A percentile compares a stretch with the other conserved stretches of the same genome.
These are phyloP conservation scores for Aphelenchoides bicaudatus DNA, from an alignment of 2,888 invertebrate species.

Conservation along the genomic window DNA sequence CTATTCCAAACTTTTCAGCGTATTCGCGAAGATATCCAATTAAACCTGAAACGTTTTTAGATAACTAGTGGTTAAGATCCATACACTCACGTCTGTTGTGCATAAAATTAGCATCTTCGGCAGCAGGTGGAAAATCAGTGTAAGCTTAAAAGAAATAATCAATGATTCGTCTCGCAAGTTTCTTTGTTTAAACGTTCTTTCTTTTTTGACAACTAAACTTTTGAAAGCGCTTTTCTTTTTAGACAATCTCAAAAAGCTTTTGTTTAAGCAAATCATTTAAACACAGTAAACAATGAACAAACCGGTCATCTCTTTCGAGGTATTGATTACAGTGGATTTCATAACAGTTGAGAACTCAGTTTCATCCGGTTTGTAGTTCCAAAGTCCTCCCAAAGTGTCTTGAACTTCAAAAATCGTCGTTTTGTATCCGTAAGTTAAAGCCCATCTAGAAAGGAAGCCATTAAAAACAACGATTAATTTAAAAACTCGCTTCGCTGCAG, in stretches of 20 bases:
- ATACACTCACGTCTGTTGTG: conserved; percentile 51
- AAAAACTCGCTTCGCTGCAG: not conserved
- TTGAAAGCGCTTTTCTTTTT: too few species aligned
- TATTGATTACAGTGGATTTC: conserved; percentile 21
- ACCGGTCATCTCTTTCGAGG: conserved; percentile 21
- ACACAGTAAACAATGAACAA: too few species aligned
- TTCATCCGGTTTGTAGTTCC: conserved; percentile 22
- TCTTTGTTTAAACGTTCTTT: too few species aligned
- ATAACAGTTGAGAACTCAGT: conserved; percentile 19
- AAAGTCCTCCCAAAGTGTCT: conserved; percentile 8
- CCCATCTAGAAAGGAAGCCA: conserved; percentile 17
- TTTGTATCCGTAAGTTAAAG: conserved; percentile 7
- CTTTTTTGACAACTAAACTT: too few species aligned
- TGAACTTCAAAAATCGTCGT: conserved; percentile 15
- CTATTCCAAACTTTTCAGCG: conserved; percentile 41
- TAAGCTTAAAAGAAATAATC: too few species aligned
- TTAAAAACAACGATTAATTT: too few species aligned
- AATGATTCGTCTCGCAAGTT: too few species aligned
- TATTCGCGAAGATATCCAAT: conserved; percentile 45
- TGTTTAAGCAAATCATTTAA: too few species aligned
- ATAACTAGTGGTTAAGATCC: not conserved
- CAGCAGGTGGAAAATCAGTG: conserved; percentile 63
- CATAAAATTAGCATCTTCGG: conserved; percentile 62
- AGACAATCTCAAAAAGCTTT: too few species aligned
- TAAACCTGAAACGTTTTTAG: conserved; percentile 23